These are phyloP conservation scores for Andrena flavipes DNA, from an alignment of 2,888 invertebrate species.

Conservation along the genomic window DNA sequence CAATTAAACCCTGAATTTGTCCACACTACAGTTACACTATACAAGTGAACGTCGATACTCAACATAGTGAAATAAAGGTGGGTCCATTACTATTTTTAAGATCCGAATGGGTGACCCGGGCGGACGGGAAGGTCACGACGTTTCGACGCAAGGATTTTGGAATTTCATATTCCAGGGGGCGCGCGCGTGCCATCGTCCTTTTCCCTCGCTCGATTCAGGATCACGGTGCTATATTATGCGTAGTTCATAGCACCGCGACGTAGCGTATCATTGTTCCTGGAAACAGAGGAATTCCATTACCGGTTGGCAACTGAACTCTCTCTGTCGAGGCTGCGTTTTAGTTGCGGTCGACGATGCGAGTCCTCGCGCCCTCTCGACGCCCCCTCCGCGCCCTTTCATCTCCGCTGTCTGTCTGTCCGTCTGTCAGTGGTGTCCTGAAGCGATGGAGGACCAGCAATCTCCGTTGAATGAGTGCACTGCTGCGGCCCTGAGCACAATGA, in stretches of 20 bases:
- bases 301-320: constrained; percentile 81
- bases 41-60: too few species aligned
- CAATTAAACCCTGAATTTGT: neutral
- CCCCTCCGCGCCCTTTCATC: constrained; percentile 50
- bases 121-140: neutral
- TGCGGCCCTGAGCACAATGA: constrained; percentile 30
- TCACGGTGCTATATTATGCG: constrained; percentile 77
- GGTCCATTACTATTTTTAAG: neutral
- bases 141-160: constrained; percentile 62
- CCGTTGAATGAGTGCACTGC: constrained; percentile 61
- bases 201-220: constrained; percentile 54
- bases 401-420: constrained; percentile 50
- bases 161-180: constrained; percentile 69
- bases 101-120: neutral
- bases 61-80: neutral
- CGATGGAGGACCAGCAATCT: constrained; percentile 60
- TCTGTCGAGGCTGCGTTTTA: constrained; percentile 79
- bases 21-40: neutral
- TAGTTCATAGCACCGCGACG: constrained; percentile 81
- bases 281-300: constrained; percentile 84
- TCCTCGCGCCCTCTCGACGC: constrained; percentile 69
- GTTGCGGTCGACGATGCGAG: constrained; percentile 80
- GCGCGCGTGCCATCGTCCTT: constrained; percentile 34
- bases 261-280: constrained; percentile 82
- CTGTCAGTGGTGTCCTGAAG: constrained; percentile 53